phyloP scores from a whole-genome alignment of 2,888 invertebrate genomes.

The Polyommatus iphigenia region DNA sequence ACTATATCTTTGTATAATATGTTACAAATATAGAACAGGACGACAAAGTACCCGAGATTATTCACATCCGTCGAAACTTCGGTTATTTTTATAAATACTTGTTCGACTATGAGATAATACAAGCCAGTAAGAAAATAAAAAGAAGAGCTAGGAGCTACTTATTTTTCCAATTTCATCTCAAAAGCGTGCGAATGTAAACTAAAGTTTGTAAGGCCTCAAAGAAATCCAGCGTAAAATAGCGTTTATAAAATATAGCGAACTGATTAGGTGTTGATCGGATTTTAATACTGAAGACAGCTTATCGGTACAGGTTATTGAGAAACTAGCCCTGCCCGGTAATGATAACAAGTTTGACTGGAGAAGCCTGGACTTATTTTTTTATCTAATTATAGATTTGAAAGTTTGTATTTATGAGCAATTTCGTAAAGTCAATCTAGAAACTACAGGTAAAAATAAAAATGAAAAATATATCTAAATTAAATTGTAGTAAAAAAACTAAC shows the following conservation, averaged over 20 bases:
- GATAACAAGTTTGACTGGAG: slow-evolving; percentile 12
- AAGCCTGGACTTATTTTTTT: neutral
- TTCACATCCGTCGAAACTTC: slow-evolving; percentile 40
- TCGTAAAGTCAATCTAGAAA: no score
- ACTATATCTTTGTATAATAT: slow-evolving; percentile 25
- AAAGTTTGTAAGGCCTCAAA: neutral
- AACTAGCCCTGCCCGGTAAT: neutral
- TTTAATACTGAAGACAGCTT: neutral
- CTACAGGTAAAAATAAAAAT: no score
- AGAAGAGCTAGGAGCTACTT: neutral
- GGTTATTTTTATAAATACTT: slow-evolving; percentile 30
- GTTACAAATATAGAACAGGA: slow-evolving; percentile 57
- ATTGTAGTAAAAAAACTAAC: no score
- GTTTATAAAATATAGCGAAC: neutral
- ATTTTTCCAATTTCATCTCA: no score
- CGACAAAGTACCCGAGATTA: slow-evolving; percentile 43
- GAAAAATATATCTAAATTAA: no score
- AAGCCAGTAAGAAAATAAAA: neutral
- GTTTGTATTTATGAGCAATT: neutral
- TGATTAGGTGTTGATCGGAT: slow-evolving; percentile 7
- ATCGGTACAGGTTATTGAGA: slow-evolving; percentile 14
- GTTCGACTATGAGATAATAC: neutral
- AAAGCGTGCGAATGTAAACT: neutral
- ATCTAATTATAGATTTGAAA: slow-evolving; percentile 9
- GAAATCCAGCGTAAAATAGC: neutral